Base-by-base conservation (phyloP, 2,113 vertebrate genomes). In the Podilymbus podiceps region DNA sequence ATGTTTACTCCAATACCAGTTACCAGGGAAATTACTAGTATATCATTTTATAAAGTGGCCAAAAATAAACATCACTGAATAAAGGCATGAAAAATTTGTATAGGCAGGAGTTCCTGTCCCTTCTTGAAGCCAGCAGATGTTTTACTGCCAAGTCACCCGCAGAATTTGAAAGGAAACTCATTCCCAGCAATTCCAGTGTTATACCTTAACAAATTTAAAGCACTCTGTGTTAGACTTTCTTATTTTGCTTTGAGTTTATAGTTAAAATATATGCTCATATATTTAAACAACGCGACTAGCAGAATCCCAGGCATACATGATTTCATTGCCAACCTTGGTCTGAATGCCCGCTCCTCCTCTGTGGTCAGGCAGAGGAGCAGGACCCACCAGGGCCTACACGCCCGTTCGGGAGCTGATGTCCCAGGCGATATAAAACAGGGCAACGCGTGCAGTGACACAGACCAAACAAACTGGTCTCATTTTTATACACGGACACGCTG, bases 301-400 rank as follows among this genome's bases (percentile, higher is more conserved):
- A 38, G 38, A 38, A 38, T 38, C 47, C 22, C 18, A 44, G 31
- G 69, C 18, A 25, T 72, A 52, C 35, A 3, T 7, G 27, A 53
- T 67, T 56, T 56, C 5, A 0, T 28, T n/a, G 67, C 27, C 50
- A 88, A 4, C 22, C 38, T 11, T 13, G 23, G 46, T 25, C 16
- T 35, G 40, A 49, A 35, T 21, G 17, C 24, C 24, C 1, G 4
- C 28, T 53, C 30, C 71, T n/a, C 7, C 9, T 56, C 4, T 40
- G 88, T 49, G n/a, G 47, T 47, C 42, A 40, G 46, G 17, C 21
- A 52, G 46, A 42, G 46, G 19, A 55, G 63, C n/a, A 17, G 63
- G 40, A 42, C 10, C 38, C 60, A n/a, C 4, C 33, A 55, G 62
- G 47, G 12, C 21, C 63, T 11, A 33, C 0, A 1, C 1, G 3